Evolutionary conservation across 1,140 invertebrate species (phyloP).

Genomic region (Hycleus phaleratus): DNA sequence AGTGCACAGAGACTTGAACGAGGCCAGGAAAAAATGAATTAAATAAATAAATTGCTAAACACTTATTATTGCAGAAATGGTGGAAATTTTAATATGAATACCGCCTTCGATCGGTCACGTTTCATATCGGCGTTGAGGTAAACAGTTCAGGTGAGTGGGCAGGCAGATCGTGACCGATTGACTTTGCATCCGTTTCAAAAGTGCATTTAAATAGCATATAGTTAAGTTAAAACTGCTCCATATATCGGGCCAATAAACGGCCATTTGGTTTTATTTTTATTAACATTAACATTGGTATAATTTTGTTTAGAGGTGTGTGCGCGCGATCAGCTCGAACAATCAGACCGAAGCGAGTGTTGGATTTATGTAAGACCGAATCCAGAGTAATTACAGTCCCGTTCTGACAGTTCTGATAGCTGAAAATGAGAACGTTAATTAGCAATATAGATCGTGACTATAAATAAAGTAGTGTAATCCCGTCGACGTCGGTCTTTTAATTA

Average conservation of each 20-base stretch:
- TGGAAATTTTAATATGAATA: too few relatives aligned
- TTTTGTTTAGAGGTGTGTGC: too few relatives aligned
- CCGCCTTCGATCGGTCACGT: too few relatives aligned
- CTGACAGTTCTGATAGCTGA: conserved; percentile 36
- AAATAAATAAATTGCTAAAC: too few relatives aligned
- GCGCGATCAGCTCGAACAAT: conserved; percentile 1
- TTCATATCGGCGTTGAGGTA: too few relatives aligned
- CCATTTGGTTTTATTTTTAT: conserved; percentile 2
- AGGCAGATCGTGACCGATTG: conserved; percentile 8
- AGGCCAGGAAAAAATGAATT: too few relatives aligned
- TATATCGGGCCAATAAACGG: conserved; percentile 3
- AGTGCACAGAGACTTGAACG: background rate
- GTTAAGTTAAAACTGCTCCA: background rate
- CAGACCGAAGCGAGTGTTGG: conserved; percentile 9
- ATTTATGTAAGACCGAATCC: conserved; percentile 18
- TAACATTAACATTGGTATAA: background rate
- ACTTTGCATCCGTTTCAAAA: conserved; percentile 11
- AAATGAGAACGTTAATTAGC: conserved; percentile 42
- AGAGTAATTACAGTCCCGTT: conserved; percentile 26
- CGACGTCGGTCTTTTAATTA: conserved; percentile 39
- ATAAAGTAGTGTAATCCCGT: conserved; percentile 40
- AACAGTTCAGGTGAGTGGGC: too few relatives aligned
- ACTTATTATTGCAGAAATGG: too few relatives aligned
- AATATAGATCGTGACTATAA: conserved; percentile 43
- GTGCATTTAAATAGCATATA: conserved; percentile 1